phyloP scores from a whole-genome alignment of 2,797 vertebrate species.

The Oophaga sylvatica region DNA sequence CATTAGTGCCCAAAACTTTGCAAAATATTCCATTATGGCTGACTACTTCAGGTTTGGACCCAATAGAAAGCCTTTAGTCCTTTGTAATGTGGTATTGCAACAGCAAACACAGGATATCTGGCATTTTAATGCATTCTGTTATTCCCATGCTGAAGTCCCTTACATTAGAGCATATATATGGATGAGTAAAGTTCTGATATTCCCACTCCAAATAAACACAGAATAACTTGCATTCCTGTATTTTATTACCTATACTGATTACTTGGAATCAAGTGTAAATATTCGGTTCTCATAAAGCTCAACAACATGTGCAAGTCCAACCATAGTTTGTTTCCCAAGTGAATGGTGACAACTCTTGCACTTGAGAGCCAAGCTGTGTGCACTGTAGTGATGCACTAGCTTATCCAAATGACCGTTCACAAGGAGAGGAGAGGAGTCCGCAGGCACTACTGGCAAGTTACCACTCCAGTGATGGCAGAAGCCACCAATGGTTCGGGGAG shows the following conservation, averaged over 20 bases:
- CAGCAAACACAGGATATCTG: too few species aligned
- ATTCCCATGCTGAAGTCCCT: too few species aligned
- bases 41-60: too few species aligned
- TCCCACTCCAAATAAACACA: background rate
- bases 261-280: conserved; percentile 26
- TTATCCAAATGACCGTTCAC: conserved; percentile 12
- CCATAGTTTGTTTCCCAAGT: conserved; percentile 18
- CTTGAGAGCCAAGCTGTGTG: conserved; percentile 10
- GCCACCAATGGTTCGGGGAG: background rate
- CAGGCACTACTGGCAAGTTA: background rate
- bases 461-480: background rate
- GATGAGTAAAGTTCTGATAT: too few species aligned
- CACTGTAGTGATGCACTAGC: conserved; percentile 15
- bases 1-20: too few species aligned
- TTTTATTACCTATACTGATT: conserved; percentile 37
- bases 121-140: too few species aligned
- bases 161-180: too few species aligned
- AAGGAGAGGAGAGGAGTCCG: background rate
- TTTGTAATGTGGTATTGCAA: too few species aligned
- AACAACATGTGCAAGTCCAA: conserved; percentile 25
- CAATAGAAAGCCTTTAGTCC: too few species aligned
- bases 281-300: conserved; percentile 14
- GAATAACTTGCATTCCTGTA: background rate
- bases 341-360: background rate
- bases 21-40: too few species aligned